These are phyloP conservation scores for Pachypeltis micranthus DNA, from an alignment of 1,140 invertebrate genomes.

Conservation along the genomic window DNA sequence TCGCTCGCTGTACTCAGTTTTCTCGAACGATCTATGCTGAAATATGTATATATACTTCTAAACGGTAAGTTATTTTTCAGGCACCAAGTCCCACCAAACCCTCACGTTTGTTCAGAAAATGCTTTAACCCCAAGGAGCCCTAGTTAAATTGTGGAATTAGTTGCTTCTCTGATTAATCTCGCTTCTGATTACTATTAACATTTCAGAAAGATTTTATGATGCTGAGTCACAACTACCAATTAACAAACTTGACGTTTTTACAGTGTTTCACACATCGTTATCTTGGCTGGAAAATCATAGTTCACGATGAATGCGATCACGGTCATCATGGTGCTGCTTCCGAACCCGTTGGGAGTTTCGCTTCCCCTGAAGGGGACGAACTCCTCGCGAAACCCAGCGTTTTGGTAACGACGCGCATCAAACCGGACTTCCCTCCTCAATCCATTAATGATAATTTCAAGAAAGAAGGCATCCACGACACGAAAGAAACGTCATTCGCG, in stretches of 20 bases:
- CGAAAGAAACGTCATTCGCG: background rate
- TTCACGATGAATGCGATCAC: conserved; percentile 64
- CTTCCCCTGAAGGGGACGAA: conserved; percentile 38
- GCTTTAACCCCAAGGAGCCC: too few species aligned
- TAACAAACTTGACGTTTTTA: conserved; percentile 23
- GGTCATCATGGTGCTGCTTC: conserved; percentile 37
- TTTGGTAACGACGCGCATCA: conserved; percentile 55
- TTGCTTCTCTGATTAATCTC: too few species aligned
- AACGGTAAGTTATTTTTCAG: too few species aligned
- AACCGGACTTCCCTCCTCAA: conserved; percentile 40
- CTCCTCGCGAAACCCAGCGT: conserved; percentile 47
- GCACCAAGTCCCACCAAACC: too few species aligned
- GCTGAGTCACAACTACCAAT: background rate
- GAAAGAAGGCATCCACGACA: background rate
- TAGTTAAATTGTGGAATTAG: too few species aligned
- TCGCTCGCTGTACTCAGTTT: too few species aligned
- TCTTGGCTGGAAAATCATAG: conserved; percentile 89
- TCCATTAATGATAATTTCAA: background rate
- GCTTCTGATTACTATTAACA: too few species aligned
- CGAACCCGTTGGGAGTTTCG: conserved; percentile 39
- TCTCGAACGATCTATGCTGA: too few species aligned
- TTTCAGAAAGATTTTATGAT: too few species aligned
- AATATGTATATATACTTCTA: too few species aligned
- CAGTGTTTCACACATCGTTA: conserved; percentile 86
- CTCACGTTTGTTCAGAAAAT: too few species aligned